Base-by-base conservation (phyloP, 2,797 vertebrate species). In the Xiphorhynchus erythropygius region DNA sequence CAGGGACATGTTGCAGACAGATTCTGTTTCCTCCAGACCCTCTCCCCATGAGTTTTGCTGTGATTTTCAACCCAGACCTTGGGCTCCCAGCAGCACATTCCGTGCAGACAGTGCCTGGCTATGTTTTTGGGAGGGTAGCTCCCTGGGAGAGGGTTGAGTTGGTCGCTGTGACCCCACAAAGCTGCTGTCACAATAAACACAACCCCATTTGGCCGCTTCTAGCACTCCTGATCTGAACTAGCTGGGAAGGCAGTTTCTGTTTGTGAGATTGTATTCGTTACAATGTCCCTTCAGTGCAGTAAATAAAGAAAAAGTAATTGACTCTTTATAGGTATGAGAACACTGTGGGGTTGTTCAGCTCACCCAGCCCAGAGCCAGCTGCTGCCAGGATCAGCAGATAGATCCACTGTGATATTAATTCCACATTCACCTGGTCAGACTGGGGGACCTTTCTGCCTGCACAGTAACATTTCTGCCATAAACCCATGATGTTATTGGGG, bases 351-450 rank as follows among this genome's bases (percentile, higher is more conserved):
- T 56, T 42, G 55, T 11, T 52, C 6, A 37, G 63, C 59, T 33
- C 17, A 10, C 50, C 71, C 69, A 10, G 64, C n/a, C 60, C 46
- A 9, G 42, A 39, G 57, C 57, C 71, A 35, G 78, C 49, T 30
- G 57, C 87, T 69, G 23, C 77, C 74, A 19, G 59, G 21, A 27
- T 4, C 60, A 28, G 68, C 87, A 42, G 33, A 1, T 21, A 3
- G 0, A 0, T 12, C 56, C 53, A 4, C 3, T 3, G 13, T 1
- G 11, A 7, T 25, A 15, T 5, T 8, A 27, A 18, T 24, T 13
- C 57, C 56, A 11, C 6, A 2, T 4, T 49, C 28, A 13, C 17
- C 57, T 35, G 57, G 30, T 32, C 70, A 46, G 18, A 24, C 55
- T 16, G 82, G 8, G 28, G 55, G 41, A n/a, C 63, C 25, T 18